A percentile compares a stretch with the other conserved stretches of the same genome.
phyloP scores from a whole-genome alignment of 2,797 vertebrate species.

The Malacoctenus gilli region DNA sequence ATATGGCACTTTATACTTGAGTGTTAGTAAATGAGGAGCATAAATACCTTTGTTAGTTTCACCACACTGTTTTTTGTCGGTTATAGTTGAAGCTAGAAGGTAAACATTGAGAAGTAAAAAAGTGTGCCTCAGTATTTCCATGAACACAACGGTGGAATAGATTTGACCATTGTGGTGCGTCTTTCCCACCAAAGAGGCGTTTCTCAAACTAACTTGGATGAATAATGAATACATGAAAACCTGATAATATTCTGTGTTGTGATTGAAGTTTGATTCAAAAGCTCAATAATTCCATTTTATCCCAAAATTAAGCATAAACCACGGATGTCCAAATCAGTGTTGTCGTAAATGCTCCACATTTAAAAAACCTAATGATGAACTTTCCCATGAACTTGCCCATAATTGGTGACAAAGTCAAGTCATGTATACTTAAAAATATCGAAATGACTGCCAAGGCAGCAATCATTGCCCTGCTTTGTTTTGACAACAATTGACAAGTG shows the following conservation, averaged over 20 bases:
- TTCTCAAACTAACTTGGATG: slow-evolving; percentile 8
- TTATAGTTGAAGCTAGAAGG: slow-evolving; percentile 43
- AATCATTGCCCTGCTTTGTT: too few relatives aligned
- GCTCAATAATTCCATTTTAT: slow-evolving; percentile 24
- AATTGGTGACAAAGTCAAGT: too few relatives aligned
- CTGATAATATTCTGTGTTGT: too few relatives aligned
- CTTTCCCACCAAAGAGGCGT: slow-evolving; percentile 15
- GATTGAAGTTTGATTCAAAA: too few relatives aligned
- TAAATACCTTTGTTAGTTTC: slow-evolving; percentile 65
- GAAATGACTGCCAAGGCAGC: too few relatives aligned
- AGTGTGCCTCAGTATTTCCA: slow-evolving; percentile 39
- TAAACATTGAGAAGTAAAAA: slow-evolving; percentile 26
- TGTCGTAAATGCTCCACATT: slow-evolving; percentile 9
- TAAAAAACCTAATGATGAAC: too few relatives aligned
- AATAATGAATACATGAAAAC: neutral
- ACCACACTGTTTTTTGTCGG: slow-evolving; percentile 47
- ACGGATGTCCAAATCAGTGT: slow-evolving; percentile 30
- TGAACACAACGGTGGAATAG: slow-evolving; percentile 1
- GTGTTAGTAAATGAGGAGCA: slow-evolving; percentile 64
- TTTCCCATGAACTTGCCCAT: too few relatives aligned
- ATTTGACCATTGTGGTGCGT: slow-evolving; percentile 10
- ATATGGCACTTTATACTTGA: slow-evolving; percentile 80
- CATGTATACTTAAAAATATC: too few relatives aligned
- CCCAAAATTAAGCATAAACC: slow-evolving; percentile 24
- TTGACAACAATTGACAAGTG: too few relatives aligned